These are phyloP conservation scores for Archilochus colubris DNA, from an alignment of 2,113 vertebrate genomes.

Conservation along the genomic window DNA sequence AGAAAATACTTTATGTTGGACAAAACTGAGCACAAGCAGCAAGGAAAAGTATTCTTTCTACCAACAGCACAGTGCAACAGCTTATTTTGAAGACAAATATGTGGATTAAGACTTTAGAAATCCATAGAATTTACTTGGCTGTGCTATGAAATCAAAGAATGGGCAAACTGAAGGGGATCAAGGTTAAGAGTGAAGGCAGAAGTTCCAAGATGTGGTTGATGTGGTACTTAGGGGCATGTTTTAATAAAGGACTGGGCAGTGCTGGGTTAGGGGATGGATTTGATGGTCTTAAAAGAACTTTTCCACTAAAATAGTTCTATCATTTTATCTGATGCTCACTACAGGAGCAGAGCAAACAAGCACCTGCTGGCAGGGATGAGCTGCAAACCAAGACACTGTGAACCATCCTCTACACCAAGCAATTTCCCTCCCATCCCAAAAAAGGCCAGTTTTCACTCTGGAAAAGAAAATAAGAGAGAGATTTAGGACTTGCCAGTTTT, in stretches of 20 bases:
- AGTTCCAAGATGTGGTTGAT: background rate
- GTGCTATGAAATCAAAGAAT: background rate
- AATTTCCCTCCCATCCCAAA: background rate
- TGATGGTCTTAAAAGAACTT: too few species aligned
- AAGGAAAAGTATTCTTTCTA: background rate
- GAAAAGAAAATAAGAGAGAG: background rate
- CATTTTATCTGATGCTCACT: background rate
- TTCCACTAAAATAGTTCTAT: too few species aligned
- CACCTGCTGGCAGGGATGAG: background rate
- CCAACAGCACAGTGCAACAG: background rate
- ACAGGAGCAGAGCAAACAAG: background rate
- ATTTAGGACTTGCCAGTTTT: background rate
- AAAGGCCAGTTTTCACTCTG: rapidly evolving
- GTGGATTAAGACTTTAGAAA: background rate
- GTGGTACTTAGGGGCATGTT: too few species aligned
- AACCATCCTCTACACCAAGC: background rate
- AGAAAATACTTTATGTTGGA: background rate
- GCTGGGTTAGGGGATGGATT: too few species aligned
- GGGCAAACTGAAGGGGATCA: background rate
- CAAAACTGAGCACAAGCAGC: background rate
- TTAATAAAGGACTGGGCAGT: too few species aligned
- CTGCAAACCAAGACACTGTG: background rate
- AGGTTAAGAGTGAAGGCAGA: background rate
- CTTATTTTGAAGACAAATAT: background rate
- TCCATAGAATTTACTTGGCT: background rate